A percentile compares a stretch with the other conserved stretches of the same genome.
Conservation (phyloP, 2,113 vertebrate species). For the Toxotes chatareus region DNA sequence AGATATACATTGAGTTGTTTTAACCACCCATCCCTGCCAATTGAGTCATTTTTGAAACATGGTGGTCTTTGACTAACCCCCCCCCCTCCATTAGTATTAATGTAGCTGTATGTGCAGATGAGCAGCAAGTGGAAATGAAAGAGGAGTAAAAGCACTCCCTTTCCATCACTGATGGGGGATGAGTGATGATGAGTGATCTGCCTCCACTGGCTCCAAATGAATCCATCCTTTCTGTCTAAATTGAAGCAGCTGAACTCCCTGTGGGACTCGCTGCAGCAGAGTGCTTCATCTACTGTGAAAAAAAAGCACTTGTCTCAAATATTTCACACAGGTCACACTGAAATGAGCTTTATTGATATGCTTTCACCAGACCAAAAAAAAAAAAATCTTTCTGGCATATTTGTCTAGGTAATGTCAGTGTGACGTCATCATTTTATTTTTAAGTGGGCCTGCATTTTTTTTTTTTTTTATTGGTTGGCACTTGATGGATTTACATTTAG, state of each 20-base stretch:
- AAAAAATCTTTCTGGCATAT: slow-evolving; percentile 5
- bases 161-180: slow-evolving; percentile 33
- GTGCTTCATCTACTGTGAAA: slow-evolving; percentile 58
- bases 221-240: slow-evolving; percentile 52
- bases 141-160: slow-evolving; percentile 31
- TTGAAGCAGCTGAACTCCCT: slow-evolving; percentile 40
- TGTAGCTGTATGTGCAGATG: slow-evolving; percentile 41
- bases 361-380: slow-evolving; percentile 16
- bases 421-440: slow-evolving; percentile 20
- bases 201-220: slow-evolving; percentile 41
- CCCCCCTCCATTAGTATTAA: slow-evolving; percentile 14
- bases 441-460: no score
- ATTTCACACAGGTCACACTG: slow-evolving; percentile 54
- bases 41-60: slow-evolving; percentile 13
- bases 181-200: slow-evolving; percentile 47
- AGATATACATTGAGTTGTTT: slow-evolving; percentile 8
- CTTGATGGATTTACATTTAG: neutral
- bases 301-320: slow-evolving; percentile 42
- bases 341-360: slow-evolving; percentile 51
- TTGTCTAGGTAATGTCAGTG: slow-evolving; percentile 10
- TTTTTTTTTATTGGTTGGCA: neutral
- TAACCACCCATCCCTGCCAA: neutral
- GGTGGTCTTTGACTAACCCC: neutral
- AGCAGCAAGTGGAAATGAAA: slow-evolving; percentile 41
- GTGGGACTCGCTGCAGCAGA: slow-evolving; percentile 31